phyloP scores from a whole-genome alignment of 2,888 invertebrate genomes.

The Apocheima hispidaria region DNA sequence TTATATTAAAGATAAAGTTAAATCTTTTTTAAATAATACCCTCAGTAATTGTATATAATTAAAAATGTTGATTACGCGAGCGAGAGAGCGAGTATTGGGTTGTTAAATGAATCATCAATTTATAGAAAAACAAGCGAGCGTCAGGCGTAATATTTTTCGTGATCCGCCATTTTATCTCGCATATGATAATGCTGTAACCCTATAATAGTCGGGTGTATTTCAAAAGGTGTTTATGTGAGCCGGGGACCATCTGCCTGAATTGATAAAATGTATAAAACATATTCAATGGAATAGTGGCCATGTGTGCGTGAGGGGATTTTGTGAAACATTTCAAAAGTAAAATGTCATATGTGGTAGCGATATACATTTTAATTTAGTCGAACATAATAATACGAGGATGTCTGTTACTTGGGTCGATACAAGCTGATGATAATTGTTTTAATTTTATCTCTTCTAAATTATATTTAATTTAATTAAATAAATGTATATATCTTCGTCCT shows the following conservation, averaged over 20 bases:
- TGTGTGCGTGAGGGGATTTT: constrained; percentile 60
- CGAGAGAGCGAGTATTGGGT: no score
- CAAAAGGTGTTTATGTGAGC: constrained; percentile 80
- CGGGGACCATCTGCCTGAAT: constrained; percentile 78
- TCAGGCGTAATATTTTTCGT: constrained; percentile 3
- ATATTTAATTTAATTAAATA: no score
- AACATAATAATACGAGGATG: background rate
- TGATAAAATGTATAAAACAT: constrained; percentile 82
- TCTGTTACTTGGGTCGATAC: no score
- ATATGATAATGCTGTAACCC: constrained; percentile 81
- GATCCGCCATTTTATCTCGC: constrained; percentile 69
- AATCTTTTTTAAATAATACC: no score
- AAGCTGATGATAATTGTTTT: no score
- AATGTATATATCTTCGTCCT: no score
- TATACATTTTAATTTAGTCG: background rate
- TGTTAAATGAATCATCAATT: no score
- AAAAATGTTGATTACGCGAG: no score
- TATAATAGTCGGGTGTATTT: constrained; percentile 77
- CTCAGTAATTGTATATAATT: no score
- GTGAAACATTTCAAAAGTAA: constrained; percentile 43
- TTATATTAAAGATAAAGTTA: background rate
- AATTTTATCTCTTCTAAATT: no score
- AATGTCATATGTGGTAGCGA: background rate
- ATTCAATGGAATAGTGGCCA: constrained; percentile 59
- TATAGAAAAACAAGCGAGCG: background rate